Percentiles rank a stretch among this genome's conserved stretches.
phyloP scores from a whole-genome alignment of 2,888 invertebrate genomes.

The Agonopterix alstromeriana region DNA sequence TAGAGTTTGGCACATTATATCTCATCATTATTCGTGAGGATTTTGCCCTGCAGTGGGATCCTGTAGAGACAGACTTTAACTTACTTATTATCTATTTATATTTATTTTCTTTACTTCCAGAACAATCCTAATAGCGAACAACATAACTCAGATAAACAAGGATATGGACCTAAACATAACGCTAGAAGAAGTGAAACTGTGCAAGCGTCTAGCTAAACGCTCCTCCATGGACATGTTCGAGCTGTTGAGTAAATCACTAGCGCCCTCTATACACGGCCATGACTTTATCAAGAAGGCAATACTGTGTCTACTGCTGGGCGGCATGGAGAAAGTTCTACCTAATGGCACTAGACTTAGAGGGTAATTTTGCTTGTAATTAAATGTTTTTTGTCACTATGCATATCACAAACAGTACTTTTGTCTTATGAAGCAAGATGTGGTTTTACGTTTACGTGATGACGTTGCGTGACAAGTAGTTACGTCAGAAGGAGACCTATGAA shows the following conservation, averaged over 20 bases:
- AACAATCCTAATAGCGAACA: constrained; percentile 95
- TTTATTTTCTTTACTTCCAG: constrained; percentile 62
- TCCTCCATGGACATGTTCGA: constrained; percentile 90
- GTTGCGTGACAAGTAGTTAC: too few species aligned
- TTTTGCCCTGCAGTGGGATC: too few species aligned
- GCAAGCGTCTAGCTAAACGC: constrained; percentile 86
- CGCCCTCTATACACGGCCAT: constrained; percentile 98
- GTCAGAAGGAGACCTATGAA: too few species aligned
- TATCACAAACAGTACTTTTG: too few species aligned
- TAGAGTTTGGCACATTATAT: too few species aligned
- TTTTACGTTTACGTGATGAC: too few species aligned
- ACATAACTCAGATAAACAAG: constrained; percentile 92
- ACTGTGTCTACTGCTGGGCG: constrained; percentile 94
- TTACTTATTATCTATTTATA: too few species aligned
- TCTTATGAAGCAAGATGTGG: too few species aligned
- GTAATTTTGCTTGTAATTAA: constrained; percentile 43
- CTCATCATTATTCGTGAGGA: too few species aligned
- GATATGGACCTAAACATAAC: constrained; percentile 87
- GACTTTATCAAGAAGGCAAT: constrained; percentile 97
- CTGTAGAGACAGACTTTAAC: too few species aligned
- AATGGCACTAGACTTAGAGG: constrained; percentile 95
- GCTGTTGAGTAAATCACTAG: constrained; percentile 91
- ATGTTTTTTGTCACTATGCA: neutral
- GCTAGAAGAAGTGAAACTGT: constrained; percentile 91
- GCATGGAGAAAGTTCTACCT: constrained; percentile 93